Evolutionary conservation across 2,797 vertebrate genomes (phyloP).

Genomic region (Ptychobarbus kaznakovi): DNA sequence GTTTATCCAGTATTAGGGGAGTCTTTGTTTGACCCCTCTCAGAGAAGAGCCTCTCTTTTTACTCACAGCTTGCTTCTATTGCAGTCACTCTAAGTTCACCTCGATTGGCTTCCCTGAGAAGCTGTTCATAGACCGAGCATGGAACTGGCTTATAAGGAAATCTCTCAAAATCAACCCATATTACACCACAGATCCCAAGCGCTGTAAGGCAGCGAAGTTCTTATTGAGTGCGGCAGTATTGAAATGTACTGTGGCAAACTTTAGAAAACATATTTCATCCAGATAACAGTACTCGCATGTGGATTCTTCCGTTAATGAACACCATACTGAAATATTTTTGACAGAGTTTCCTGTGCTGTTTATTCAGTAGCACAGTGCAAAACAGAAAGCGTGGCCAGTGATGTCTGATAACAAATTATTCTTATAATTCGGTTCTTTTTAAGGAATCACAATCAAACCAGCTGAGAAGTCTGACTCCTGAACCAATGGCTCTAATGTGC

Average conservation of each 20-base stretch:
- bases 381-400: background rate
- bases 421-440: background rate
- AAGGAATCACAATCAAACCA: background rate
- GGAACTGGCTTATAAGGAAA: constrained; percentile 53
- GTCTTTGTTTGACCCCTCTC: constrained; percentile 51
- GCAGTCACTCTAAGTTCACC: constrained; percentile 59
- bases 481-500: background rate
- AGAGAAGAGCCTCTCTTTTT: constrained; percentile 50
- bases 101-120: constrained; percentile 56
- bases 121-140: constrained; percentile 42
- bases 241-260: background rate
- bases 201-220: constrained; percentile 11
- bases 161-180: constrained; percentile 46
- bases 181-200: constrained; percentile 39
- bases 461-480: too few species aligned
- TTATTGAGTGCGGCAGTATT: constrained; percentile 13
- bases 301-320: background rate
- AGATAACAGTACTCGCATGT: background rate
- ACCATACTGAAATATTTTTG: background rate
- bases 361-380: background rate
- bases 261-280: background rate
- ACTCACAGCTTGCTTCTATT: constrained; percentile 42
- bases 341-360: background rate
- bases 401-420: background rate
- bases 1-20: constrained; percentile 56